A percentile compares a stretch with the other conserved stretches of the same genome.
phyloP scores from a whole-genome alignment of 2,797 vertebrate genomes.

The Phrynocephalus forsythii region DNA sequence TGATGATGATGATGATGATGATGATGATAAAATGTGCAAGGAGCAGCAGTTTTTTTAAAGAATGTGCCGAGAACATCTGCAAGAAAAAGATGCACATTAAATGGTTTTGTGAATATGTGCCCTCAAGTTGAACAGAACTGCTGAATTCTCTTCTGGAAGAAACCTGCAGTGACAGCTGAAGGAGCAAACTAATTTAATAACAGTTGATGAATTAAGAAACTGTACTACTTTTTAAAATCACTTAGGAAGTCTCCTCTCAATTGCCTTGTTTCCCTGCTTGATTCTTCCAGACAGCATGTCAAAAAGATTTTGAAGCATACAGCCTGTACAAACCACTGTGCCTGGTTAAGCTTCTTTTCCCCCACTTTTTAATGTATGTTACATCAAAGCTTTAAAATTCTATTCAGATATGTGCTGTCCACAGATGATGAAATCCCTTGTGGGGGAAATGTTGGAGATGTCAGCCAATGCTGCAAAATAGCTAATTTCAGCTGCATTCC shows the following conservation, averaged over 20 bases:
- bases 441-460: constrained; percentile 19
- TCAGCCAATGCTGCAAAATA: constrained; percentile 26
- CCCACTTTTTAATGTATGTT: constrained; percentile 53
- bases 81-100: constrained; percentile 48
- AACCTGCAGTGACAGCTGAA: constrained; percentile 59
- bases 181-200: constrained; percentile 68
- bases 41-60: constrained; percentile 7
- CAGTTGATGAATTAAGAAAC: constrained; percentile 69
- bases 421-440: constrained; percentile 13
- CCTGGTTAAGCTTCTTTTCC: constrained; percentile 54
- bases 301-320: constrained; percentile 65
- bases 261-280: constrained; percentile 45
- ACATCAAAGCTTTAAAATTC: constrained; percentile 57
- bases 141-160: constrained; percentile 53
- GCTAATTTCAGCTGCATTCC: constrained; percentile 17
- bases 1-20: too few species aligned
- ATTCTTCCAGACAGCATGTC: constrained; percentile 69
- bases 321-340: constrained; percentile 43
- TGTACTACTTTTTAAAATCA: constrained; percentile 70
- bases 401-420: constrained; percentile 41
- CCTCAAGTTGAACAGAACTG: constrained; percentile 37
- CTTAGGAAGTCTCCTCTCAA: constrained; percentile 66
- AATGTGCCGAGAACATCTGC: constrained; percentile 49
- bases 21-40: too few species aligned
- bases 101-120: constrained; percentile 58